Conservation (phyloP, 92 coral and sea anemone genomes). For the Umimayanthus kanabou region DNA sequence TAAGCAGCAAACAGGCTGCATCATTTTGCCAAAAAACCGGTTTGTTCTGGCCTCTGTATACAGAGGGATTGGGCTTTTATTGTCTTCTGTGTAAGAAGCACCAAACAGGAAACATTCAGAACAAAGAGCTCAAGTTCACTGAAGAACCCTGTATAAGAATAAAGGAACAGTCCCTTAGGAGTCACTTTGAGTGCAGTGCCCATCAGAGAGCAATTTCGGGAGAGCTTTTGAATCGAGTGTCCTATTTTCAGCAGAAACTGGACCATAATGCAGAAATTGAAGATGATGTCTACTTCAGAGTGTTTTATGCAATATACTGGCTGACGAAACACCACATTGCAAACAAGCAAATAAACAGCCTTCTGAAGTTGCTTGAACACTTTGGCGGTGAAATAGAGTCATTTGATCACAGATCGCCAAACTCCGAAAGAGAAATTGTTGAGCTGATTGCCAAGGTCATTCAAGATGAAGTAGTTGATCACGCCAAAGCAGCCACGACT, state of each 20-base stretch:
- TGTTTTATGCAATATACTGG: constrained; percentile 63
- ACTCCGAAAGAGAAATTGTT: constrained; percentile 54
- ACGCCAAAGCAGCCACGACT: constrained; percentile 54
- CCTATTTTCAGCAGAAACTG: constrained; percentile 53
- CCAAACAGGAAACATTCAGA: constrained; percentile 60
- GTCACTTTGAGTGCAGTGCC: constrained; percentile 57
- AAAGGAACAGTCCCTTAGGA: constrained; percentile 64
- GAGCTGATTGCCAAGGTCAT: constrained; percentile 67
- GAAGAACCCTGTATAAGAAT: constrained; percentile 60
- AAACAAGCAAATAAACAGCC: constrained; percentile 67
- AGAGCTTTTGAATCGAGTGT: constrained; percentile 58
- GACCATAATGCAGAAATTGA: constrained; percentile 58
- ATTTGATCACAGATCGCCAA: constrained; percentile 63
- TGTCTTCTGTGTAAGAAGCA: constrained; percentile 66
- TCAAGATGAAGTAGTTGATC: constrained; percentile 57
- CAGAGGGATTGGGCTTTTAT: constrained; percentile 60
- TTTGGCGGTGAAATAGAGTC: constrained; percentile 58
- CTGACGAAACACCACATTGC: constrained; percentile 63
- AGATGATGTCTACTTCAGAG: constrained; percentile 59
- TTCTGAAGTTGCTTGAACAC: constrained; percentile 58
- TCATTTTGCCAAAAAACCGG: constrained; percentile 56
- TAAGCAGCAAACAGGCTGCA: constrained; percentile 49
- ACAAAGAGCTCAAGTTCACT: constrained; percentile 62
- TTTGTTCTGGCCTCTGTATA: constrained; percentile 56
- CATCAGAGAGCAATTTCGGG: constrained; percentile 64